phyloP scores from a whole-genome alignment of 2,113 vertebrate species.

The Oceanites oceanicus region DNA sequence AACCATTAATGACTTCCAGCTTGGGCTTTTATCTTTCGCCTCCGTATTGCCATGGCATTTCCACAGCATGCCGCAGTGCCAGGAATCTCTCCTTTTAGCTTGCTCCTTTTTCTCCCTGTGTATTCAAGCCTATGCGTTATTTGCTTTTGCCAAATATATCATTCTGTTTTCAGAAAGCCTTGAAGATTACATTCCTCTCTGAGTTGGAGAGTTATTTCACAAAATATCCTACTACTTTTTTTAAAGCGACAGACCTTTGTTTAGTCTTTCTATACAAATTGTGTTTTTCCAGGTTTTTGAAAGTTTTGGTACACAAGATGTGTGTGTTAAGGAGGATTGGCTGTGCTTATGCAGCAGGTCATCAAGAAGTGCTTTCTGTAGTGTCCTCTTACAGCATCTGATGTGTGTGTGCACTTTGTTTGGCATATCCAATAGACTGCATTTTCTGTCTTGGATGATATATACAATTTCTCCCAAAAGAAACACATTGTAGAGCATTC shows the following conservation, averaged over 20 bases:
- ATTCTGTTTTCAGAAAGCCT: conserved; percentile 24
- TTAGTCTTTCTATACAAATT: neutral
- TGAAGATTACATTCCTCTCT: neutral
- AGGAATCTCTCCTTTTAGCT: conserved; percentile 24
- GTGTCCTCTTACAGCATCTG: neutral
- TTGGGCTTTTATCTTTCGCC: neutral
- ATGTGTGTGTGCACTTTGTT: neutral
- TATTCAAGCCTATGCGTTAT: neutral
- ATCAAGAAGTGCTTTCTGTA: neutral
- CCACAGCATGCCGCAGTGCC: neutral
- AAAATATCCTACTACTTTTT: neutral
- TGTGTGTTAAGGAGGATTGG: neutral
- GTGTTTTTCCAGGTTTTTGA: neutral
- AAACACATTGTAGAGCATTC: neutral
- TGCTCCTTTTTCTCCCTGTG: neutral
- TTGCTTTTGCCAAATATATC: conserved; percentile 41
- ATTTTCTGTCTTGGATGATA: neutral
- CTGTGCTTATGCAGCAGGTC: neutral
- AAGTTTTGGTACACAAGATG: neutral
- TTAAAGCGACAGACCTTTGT: neutral
- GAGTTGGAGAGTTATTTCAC: neutral
- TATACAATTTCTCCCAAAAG: neutral
- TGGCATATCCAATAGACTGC: neutral
- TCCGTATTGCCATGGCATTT: conserved; percentile 18
- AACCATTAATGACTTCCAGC: neutral